Conservation (phyloP, 2,113 vertebrate genomes). For the Chionis minor region DNA sequence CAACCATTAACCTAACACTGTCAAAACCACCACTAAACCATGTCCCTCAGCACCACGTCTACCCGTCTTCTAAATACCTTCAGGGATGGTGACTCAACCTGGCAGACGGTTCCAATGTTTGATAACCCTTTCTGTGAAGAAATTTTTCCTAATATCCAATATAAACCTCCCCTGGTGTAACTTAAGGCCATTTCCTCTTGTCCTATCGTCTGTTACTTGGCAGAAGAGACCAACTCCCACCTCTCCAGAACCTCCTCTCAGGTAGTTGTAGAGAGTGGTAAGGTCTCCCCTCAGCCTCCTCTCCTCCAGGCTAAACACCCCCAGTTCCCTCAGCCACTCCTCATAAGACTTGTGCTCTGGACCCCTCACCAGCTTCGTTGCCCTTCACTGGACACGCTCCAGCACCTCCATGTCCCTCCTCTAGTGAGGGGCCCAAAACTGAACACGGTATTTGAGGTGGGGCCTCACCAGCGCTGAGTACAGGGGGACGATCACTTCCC, state of each 20-base stretch:
- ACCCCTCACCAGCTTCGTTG: not conserved
- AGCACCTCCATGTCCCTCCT: not conserved
- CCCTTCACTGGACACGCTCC: not conserved
- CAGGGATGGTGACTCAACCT: not conserved
- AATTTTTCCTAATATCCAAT: not conserved
- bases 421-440: not conserved
- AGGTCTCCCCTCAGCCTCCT: not conserved
- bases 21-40: not conserved
- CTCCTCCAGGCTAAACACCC: not conserved
- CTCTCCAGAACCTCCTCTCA: not conserved
- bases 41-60: too few species aligned
- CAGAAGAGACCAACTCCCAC: not conserved
- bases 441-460: not conserved
- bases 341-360: not conserved
- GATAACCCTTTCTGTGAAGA: not conserved
- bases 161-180: not conserved
- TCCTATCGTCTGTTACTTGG: not conserved
- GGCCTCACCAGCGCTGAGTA: not conserved
- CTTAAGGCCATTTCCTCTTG: not conserved
- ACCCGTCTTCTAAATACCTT: not conserved
- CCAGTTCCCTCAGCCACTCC: not conserved
- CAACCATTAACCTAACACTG: not conserved
- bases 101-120: not conserved
- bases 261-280: not conserved
- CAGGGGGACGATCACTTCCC: not conserved